phyloP scores from a whole-genome alignment of 1,140 invertebrate genomes.

The Leptinotarsa texana region DNA sequence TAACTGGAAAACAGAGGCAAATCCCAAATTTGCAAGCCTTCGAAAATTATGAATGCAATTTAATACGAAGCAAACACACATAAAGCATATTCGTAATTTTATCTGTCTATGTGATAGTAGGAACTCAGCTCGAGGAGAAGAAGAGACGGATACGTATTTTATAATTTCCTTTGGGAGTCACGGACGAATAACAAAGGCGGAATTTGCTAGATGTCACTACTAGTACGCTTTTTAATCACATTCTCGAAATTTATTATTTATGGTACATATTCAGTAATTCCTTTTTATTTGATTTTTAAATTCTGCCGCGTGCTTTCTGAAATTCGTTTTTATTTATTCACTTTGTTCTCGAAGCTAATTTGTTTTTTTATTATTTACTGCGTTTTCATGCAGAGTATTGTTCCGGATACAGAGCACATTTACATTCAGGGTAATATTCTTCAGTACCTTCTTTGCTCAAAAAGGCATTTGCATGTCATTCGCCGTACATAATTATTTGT shows the following conservation, averaged over 20 bases:
- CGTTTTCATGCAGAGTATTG: conserved; percentile 17
- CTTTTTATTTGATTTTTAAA: conserved; percentile 39
- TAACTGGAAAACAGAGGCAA: conserved; percentile 3
- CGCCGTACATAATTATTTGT: no score
- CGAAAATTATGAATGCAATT: conserved; percentile 31
- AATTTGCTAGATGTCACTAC: conserved; percentile 40
- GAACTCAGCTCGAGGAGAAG: conserved; percentile 24
- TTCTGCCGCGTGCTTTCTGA: conserved; percentile 19
- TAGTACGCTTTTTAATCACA: conserved; percentile 40
- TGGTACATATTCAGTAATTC: conserved; percentile 36
- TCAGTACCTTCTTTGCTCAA: no score
- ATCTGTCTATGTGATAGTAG: conserved; percentile 34
- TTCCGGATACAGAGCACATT: neutral
- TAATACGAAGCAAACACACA: conserved; percentile 39
- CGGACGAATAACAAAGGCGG: conserved; percentile 24
- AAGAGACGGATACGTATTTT: conserved; percentile 35
- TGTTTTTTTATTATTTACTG: conserved; percentile 28
- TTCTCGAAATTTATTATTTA: conserved; percentile 43
- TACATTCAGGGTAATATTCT: neutral
- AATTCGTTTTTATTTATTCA: conserved; percentile 31
- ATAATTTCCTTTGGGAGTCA: conserved; percentile 41
- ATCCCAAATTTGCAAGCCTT: conserved; percentile 9
- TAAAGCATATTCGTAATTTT: conserved; percentile 39
- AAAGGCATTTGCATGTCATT: no score
- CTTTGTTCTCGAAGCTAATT: conserved; percentile 29